Conservation (phyloP, 30 jellyfish, hydroid and myxozoan genomes). For the Aurelia aurita region DNA sequence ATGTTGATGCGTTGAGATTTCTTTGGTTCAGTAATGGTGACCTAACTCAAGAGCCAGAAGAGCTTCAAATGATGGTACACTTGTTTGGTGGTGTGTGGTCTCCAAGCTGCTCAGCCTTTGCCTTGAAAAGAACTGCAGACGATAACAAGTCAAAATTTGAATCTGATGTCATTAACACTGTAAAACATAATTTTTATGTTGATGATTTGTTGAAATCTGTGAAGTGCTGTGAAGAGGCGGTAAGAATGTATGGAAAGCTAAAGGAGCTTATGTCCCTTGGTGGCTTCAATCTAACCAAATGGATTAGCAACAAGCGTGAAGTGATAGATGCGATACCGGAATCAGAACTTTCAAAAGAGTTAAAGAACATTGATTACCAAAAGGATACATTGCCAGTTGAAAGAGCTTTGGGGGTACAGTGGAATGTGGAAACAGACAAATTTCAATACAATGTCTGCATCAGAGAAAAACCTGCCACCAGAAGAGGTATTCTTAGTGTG, state of each 20-base stretch:
- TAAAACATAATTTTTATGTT: conserved; percentile 57
- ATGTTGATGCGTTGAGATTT: conserved; percentile 56
- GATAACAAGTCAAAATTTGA: conserved; percentile 25
- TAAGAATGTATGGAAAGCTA: conserved; percentile 19
- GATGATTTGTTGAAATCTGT: conserved; percentile 61
- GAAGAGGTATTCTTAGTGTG: conserved; percentile 37
- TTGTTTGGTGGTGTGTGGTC: conserved; percentile 77
- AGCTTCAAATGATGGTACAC: conserved; percentile 59
- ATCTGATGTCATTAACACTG: conserved; percentile 19
- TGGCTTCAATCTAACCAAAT: conserved; percentile 62
- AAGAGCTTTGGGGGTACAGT: conserved; percentile 51
- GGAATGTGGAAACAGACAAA: conserved; percentile 29
- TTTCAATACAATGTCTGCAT: conserved; percentile 7
- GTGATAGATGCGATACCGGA: conserved; percentile 54
- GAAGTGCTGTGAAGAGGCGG: conserved; percentile 32
- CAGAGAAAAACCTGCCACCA: conserved; percentile 41
- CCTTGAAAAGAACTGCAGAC: conserved; percentile 62
- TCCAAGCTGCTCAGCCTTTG: conserved; percentile 73
- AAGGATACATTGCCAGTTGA: conserved; percentile 49
- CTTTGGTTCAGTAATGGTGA: conserved; percentile 76
- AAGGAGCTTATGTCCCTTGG: conserved; percentile 50
- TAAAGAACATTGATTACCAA: conserved; percentile 20
- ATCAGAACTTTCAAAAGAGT: conserved; percentile 33
- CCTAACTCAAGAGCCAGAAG: conserved; percentile 44
- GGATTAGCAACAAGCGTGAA: conserved; percentile 43